Evolutionary conservation across 2,888 invertebrate genomes (phyloP).

Genomic region (Netelia melanura): DNA sequence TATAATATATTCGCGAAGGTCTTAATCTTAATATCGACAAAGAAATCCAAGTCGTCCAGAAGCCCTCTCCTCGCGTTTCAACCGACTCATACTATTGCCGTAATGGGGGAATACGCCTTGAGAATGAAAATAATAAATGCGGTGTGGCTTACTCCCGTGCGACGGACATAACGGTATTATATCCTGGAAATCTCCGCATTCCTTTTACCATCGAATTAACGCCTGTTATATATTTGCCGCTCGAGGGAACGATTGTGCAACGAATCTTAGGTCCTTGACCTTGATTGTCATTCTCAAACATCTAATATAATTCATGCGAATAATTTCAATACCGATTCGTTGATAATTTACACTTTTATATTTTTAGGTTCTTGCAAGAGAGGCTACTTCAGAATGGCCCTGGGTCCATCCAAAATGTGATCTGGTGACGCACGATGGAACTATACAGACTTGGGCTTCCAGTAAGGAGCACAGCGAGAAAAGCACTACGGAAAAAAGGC

Average conservation of each 20-base stretch:
- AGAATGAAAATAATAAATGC: slow-evolving; percentile 41
- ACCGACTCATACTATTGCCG: neutral
- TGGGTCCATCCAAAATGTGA: neutral
- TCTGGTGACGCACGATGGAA: neutral
- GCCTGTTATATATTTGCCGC: neutral
- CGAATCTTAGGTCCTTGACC: slow-evolving; percentile 14
- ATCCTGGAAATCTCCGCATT: slow-evolving; percentile 48
- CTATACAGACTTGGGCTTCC: neutral
- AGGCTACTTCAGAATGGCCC: neutral
- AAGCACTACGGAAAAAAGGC: neutral
- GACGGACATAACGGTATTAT: slow-evolving; percentile 57
- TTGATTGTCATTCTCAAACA: slow-evolving; percentile 10
- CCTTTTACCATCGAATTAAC: slow-evolving; percentile 13
- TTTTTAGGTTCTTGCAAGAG: neutral
- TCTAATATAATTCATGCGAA: neutral
- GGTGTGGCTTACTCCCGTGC: slow-evolving; percentile 22
- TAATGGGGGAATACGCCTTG: slow-evolving; percentile 11
- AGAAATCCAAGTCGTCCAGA: neutral
- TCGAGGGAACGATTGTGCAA: slow-evolving; percentile 15
- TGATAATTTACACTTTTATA: neutral
- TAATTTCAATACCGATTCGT: neutral
- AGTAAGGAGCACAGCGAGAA: neutral
- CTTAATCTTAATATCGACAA: neutral
- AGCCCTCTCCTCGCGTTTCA: neutral
- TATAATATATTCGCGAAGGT: neutral